Base-by-base conservation (phyloP, 2,888 invertebrate genomes). In the Nycteola revayana region DNA sequence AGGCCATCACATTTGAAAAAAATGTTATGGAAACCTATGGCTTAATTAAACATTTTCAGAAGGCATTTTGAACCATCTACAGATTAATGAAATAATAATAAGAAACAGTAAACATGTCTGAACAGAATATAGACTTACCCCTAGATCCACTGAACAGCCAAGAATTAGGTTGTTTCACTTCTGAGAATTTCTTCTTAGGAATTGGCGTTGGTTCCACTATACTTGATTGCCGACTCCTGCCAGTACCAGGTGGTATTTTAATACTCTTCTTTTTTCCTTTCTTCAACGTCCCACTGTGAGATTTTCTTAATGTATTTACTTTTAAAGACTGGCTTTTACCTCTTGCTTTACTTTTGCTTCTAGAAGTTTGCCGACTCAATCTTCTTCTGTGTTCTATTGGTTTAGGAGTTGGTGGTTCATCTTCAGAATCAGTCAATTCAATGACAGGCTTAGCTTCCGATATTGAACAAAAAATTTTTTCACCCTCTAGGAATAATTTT, bases 321-420 rank as follows among this genome's bases (percentile, higher is more conserved):
- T 84, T 87, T 1, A 88, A 65, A 1, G 78, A 71, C 46, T 87
- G 88, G 49, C 87, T 87, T 47, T 88, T 88, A 1, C 88, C 88
- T 45, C 88, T 61, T 1, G 59, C 83, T 63, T 87, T 88, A 36
- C 88, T 88, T 55, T 88, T 88, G 55, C 85, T 82, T 50, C 88
- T 78, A 20, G 88, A 88, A 10, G 88, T 80, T 39, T 87, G 87
- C 39, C 88, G 65, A 38, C 88, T 88, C 4, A 88, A 57, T 45
- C 87, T 69, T 45, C 88, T 70, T 42, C 86, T 75, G 11, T 85
- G 86, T 37, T 87, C 86, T 18, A 72, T 44, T 10, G 73, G 59
- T 54, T 82, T 87, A 9, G 78, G 72, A 9, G 73, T 66, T 1
- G 79, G 80, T 8, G 70, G 54, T 33, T 85, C 84, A 14, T 82